phyloP scores from a whole-genome alignment of 2,797 vertebrate genomes.

The Phoeniculus purpureus region DNA sequence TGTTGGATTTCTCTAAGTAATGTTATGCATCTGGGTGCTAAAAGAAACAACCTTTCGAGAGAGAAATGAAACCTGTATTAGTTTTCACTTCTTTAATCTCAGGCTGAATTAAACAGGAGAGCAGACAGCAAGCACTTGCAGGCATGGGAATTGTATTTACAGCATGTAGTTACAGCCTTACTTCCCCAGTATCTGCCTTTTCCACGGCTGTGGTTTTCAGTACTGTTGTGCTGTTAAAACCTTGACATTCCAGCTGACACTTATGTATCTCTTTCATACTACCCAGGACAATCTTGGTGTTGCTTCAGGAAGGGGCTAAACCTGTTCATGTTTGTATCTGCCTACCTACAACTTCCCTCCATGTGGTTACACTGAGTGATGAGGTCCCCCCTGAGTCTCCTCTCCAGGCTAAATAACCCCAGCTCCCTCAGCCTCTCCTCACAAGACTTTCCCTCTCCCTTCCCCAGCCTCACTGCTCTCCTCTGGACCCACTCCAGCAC shows the following conservation, averaged over 20 bases:
- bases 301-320: background rate
- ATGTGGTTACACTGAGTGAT: no score
- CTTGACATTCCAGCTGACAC: background rate
- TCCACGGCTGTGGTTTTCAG: conserved; percentile 29
- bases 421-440: no score
- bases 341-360: no score
- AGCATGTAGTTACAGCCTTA: conserved; percentile 26
- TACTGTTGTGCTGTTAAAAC: conserved; percentile 22
- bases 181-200: background rate
- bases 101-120: background rate
- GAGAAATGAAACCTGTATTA: background rate
- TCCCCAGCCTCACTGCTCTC: no score
- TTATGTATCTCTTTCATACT: background rate
- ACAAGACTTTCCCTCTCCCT: no score
- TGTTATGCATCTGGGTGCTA: background rate
- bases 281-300: background rate
- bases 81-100: background rate
- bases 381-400: no score
- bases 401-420: no score
- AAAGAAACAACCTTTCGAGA: background rate
- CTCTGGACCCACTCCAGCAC: no score
- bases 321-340: background rate
- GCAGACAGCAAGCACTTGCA: background rate
- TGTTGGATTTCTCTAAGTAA: background rate
- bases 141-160: background rate